Percentiles rank a stretch among this genome's conserved stretches.
These are phyloP conservation scores for Apocrypta bakeri DNA, from an alignment of 1,140 invertebrate genomes.

Conservation along the genomic window DNA sequence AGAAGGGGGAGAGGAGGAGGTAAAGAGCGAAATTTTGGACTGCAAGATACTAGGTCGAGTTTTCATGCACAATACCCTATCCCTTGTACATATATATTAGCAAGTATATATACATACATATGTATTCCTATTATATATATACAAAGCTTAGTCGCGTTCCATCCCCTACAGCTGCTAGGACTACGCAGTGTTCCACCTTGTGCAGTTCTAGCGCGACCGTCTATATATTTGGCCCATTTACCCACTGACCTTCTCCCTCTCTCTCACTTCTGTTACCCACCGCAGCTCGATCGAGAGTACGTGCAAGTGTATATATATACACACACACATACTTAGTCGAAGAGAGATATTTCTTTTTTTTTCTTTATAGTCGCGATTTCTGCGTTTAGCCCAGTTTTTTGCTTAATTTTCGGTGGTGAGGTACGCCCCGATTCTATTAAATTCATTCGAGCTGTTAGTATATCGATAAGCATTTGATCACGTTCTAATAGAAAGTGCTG, in stretches of 20 bases:
- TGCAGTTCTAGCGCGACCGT: not conserved
- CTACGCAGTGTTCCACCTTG: conserved; percentile 30
- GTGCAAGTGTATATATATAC: not conserved
- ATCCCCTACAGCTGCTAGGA: not conserved
- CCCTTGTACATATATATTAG: not conserved
- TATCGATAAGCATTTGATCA: too few relatives aligned
- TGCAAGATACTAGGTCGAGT: conserved; percentile 8
- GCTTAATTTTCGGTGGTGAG: not conserved
- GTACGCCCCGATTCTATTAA: too few relatives aligned
- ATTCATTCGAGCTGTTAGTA: too few relatives aligned
- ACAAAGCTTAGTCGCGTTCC: not conserved
- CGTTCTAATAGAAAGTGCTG: too few relatives aligned
- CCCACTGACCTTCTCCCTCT: conserved; percentile 59
- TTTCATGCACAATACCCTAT: conserved; percentile 2
- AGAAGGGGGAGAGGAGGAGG: not conserved
- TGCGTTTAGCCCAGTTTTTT: not conserved
- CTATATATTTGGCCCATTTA: conserved; percentile 63
- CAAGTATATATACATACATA: not conserved
- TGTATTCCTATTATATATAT: not conserved
- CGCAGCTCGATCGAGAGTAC: not conserved
- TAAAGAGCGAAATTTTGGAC: not conserved
- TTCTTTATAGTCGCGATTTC: not conserved
- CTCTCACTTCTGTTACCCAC: not conserved
- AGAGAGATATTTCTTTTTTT: not conserved
- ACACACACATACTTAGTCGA: too few relatives aligned